Evolutionary conservation across 2,888 invertebrate genomes (phyloP), one percentile per base, ranked within the genome.

Genomic region (Campoplex capitator): DNA sequence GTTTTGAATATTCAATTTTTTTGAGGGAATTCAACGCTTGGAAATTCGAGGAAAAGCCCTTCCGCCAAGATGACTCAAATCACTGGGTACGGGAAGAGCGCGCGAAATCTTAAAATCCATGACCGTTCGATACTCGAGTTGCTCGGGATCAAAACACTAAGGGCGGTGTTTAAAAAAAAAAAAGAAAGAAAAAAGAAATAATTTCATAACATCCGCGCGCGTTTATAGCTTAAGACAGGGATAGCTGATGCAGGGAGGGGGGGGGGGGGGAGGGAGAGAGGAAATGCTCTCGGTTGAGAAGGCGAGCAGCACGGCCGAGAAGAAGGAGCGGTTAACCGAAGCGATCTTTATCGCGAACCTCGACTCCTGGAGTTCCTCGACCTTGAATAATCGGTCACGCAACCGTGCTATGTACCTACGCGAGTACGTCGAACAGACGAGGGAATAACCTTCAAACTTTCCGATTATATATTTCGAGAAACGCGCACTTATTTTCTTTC

Each of bases 351-450:
- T 84, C 84, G 28, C 70, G 80, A 62, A 32, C 62, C 62, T 62
- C 62, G 62, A 62, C 62, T 62, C 62, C 62, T 32, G 62, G 88
- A 88, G 89, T 88, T 89, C 88, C 83, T 89, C 88, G 88, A 89
- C 89, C 89, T 89, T 89, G 89, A 88, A 89, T 87, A 88, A 88
- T 89, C 83, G 85, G 84, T 88, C 88, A 88, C 84, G 89, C 88
- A 88, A 89, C 83, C 83, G 56, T n/a, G 70, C 74, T 45, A 68
- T 77, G 73, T 74, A 62, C 13, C 62, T 32, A 58, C 62, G 32
- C 32, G 6, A 16, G 62, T 62, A 16, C 0, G 6, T 62, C 32
- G 6, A 62, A 3, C 32, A 62, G 32, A 6, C 32, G 6, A 62
- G 13, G 28, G 32, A 62, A 32, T 62, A 62, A 62, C 62, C 32